Evolutionary conservation across 2,888 invertebrate species (phyloP).

Genomic region (Andrena bicolor): DNA sequence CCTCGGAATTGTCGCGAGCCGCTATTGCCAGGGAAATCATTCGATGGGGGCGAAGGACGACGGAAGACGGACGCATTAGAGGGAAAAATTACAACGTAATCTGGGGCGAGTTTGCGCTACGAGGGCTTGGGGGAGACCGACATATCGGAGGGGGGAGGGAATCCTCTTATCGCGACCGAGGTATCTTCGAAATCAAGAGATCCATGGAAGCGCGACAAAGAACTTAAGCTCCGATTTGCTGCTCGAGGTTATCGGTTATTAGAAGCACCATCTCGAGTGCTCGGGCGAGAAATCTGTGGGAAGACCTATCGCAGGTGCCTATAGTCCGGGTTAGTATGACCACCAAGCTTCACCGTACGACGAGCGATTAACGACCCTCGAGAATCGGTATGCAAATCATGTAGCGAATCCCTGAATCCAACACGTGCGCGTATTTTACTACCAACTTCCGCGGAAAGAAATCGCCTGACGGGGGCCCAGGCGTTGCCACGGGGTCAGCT

Average conservation of each 20-base stretch:
- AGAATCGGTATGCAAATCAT: no score
- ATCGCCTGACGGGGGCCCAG: background rate
- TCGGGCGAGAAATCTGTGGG: slow-evolving; percentile 13
- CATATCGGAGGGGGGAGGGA: slow-evolving; percentile 63
- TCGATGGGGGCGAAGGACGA: background rate
- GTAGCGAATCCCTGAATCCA: no score
- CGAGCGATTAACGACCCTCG: no score
- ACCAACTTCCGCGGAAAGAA: background rate
- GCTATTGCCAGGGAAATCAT: background rate
- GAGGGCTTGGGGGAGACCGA: slow-evolving; percentile 54
- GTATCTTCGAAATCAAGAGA: slow-evolving; percentile 68
- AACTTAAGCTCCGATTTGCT: slow-evolving; percentile 64
- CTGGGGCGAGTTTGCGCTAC: slow-evolving; percentile 59
- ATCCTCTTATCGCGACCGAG: slow-evolving; percentile 69
- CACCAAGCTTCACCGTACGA: background rate
- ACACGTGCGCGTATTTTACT: no score
- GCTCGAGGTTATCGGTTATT: slow-evolving; percentile 46
- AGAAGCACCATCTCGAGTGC: slow-evolving; percentile 12
- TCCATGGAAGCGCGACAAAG: slow-evolving; percentile 63
- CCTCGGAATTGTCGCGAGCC: background rate
- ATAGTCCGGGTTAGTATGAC: background rate
- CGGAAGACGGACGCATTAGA: background rate
- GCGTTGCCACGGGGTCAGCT: background rate
- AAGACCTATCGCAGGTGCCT: background rate
- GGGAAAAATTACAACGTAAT: slow-evolving; percentile 62